phyloP scores from a whole-genome alignment of 2,888 invertebrate genomes.

The Isoperla grammatica region DNA sequence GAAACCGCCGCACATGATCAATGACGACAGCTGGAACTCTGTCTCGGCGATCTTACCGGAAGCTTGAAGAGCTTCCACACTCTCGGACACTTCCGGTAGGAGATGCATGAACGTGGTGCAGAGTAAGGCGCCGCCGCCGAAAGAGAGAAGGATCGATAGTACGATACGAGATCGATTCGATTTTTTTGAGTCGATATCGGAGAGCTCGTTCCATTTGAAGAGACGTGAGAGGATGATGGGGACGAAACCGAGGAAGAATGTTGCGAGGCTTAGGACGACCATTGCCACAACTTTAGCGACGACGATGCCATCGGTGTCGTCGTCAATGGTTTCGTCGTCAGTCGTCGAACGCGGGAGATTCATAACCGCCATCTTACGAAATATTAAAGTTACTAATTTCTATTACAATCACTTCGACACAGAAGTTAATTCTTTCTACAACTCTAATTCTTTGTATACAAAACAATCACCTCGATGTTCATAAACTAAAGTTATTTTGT shows the following conservation, averaged over 20 bases:
- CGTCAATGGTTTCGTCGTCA: slow-evolving; percentile 32
- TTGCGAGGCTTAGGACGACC: slow-evolving; percentile 67
- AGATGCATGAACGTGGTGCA: slow-evolving; percentile 78
- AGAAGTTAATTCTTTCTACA: no score
- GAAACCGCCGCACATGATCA: slow-evolving; percentile 69
- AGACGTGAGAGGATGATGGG: slow-evolving; percentile 65
- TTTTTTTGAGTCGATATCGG: slow-evolving; percentile 45
- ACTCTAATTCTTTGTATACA: no score
- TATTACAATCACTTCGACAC: no score
- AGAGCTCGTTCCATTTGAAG: slow-evolving; percentile 56
- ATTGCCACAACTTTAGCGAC: slow-evolving; percentile 74
- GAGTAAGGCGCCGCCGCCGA: slow-evolving; percentile 79
- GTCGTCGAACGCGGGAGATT: not conserved
- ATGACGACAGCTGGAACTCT: slow-evolving; percentile 60
- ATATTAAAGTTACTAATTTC: no score
- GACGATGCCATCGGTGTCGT: slow-evolving; percentile 49
- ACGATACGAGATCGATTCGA: slow-evolving; percentile 7
- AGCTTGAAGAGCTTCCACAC: slow-evolving; percentile 54
- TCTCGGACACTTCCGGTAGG: slow-evolving; percentile 70
- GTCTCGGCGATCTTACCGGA: slow-evolving; percentile 47
- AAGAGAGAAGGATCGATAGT: slow-evolving; percentile 57
- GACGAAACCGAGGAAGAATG: slow-evolving; percentile 66
- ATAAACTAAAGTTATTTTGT: no score
- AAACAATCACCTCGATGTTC: no score
- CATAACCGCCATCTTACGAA: not conserved